Evolutionary conservation across 1,140 invertebrate genomes (phyloP), one percentile per base, ranked within the genome.

Genomic region (Drosophila nasuta): DNA sequence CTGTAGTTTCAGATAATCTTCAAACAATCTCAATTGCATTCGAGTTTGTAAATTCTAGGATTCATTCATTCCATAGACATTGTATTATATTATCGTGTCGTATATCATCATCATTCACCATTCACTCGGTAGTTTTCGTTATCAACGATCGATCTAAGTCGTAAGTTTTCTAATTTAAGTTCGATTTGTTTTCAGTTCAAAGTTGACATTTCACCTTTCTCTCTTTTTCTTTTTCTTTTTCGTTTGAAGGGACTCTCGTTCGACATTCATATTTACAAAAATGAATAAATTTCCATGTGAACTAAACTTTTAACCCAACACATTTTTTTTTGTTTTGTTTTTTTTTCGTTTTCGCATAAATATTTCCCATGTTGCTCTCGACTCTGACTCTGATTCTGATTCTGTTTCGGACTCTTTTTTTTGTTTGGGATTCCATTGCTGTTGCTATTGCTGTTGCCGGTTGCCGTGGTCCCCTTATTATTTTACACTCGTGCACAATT

Each of bases 401-500:
- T 51, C 56, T n/a, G 13, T 13, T 25, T 59, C 30, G 41, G 35
- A 62, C 41, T 73, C 66, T 11, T 51, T 28, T 43, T 41, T 17
- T 28, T 15, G 66, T 20, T 58, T 7, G 43, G 41, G 20, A 17
- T 54, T 54, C 51, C 25, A 38, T 67, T 67, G 17, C 17, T 57
- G 48, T 51, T 75, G 38, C 17, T 38, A 3, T 48, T 45, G 15
- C n/a, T 46, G 10, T 59, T 33, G 20, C 25, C 6, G 17, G 48
- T 66, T 56, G 46, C 48, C 28, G 25, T 45, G 57, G 28, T 43
- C 5, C 33, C 60, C 74, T 75, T 71, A 75, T 75, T 69, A 74
- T 77, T 77, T 69, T 64, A 78, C 72, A 75, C 66, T 65, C 41
- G 66, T 78, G 74, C 77, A 72, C 57, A 79, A 52, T 76, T 76